Evolutionary conservation across 2,797 vertebrate species (phyloP).

Genomic region (Sparidentex hasta): DNA sequence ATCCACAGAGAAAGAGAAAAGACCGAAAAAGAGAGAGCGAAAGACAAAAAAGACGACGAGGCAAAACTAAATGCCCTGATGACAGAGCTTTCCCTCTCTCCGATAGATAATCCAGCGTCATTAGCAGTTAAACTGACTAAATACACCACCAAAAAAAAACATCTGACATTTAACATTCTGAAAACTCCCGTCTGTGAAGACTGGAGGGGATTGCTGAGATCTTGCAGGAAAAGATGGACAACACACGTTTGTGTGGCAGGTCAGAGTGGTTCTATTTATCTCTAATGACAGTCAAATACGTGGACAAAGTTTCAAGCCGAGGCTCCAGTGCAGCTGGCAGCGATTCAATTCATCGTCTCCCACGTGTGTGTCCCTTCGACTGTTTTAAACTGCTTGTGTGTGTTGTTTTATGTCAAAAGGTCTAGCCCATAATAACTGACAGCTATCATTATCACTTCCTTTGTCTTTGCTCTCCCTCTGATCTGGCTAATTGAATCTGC

Average conservation of each 20-base stretch:
- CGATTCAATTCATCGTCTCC: slow-evolving; percentile 58
- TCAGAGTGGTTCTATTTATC: slow-evolving; percentile 71
- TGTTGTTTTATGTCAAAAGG: slow-evolving; percentile 66
- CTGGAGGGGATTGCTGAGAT: slow-evolving; percentile 43
- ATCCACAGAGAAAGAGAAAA: slow-evolving; percentile 10
- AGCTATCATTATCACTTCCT: slow-evolving; percentile 75
- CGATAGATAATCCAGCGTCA: slow-evolving; percentile 64
- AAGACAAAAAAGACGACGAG: background rate
- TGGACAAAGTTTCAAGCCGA: slow-evolving; percentile 66
- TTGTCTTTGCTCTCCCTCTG: slow-evolving; percentile 58
- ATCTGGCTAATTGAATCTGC: slow-evolving; percentile 70
- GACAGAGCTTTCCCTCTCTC: slow-evolving; percentile 44
- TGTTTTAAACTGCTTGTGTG: slow-evolving; percentile 49
- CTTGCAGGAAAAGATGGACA: slow-evolving; percentile 46
- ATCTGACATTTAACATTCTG: slow-evolving; percentile 60
- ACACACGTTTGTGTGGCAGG: slow-evolving; percentile 34
- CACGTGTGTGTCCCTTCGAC: slow-evolving; percentile 40
- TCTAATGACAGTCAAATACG: slow-evolving; percentile 73
- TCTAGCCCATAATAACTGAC: slow-evolving; percentile 70
- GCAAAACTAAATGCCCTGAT: slow-evolving; percentile 1
- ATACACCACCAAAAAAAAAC: slow-evolving; percentile 36
- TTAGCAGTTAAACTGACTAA: slow-evolving; percentile 60
- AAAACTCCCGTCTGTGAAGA: slow-evolving; percentile 45
- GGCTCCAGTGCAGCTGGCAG: slow-evolving; percentile 71
- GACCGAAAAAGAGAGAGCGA: background rate